phyloP scores from a whole-genome alignment of 2,797 vertebrate species.

The Monodelphis domestica region DNA sequence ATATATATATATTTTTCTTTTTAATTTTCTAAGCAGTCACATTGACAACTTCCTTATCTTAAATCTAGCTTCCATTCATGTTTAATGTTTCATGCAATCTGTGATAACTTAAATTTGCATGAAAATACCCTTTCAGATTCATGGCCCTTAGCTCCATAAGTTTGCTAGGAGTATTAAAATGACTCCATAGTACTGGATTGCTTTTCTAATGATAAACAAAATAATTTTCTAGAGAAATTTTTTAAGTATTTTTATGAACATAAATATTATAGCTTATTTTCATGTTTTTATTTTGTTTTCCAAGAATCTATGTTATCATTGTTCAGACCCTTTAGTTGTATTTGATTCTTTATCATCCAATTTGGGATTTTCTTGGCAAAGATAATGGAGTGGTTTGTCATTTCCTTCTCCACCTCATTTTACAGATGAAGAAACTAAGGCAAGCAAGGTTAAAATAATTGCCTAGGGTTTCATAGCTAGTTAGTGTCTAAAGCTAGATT shows the following conservation, averaged over 20 bases:
- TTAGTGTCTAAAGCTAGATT: too few species aligned
- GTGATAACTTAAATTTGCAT: constrained; percentile 17
- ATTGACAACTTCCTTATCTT: background rate
- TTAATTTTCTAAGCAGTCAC: constrained; percentile 8
- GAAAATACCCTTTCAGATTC: background rate
- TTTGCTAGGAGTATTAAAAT: background rate
- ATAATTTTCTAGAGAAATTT: background rate
- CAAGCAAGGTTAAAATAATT: too few species aligned
- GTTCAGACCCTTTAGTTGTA: too few species aligned
- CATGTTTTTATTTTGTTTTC: background rate
- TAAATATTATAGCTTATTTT: background rate
- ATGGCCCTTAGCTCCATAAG: constrained; percentile 7
- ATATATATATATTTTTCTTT: constrained; percentile 10
- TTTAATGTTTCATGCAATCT: background rate
- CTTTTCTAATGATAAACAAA: constrained; percentile 19
- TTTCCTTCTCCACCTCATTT: too few species aligned
- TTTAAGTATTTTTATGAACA: background rate
- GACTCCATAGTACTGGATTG: background rate
- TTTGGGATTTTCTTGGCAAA: too few species aligned
- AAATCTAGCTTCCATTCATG: constrained; percentile 35
- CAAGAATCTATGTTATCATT: background rate
- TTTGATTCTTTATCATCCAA: too few species aligned
- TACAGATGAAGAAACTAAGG: too few species aligned
- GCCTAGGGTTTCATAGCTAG: too few species aligned
- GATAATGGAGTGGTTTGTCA: too few species aligned